Percentiles rank a stretch among this genome's conserved stretches.
phyloP scores from a whole-genome alignment of 2,888 invertebrate species.

The Endotricha flammealis region DNA sequence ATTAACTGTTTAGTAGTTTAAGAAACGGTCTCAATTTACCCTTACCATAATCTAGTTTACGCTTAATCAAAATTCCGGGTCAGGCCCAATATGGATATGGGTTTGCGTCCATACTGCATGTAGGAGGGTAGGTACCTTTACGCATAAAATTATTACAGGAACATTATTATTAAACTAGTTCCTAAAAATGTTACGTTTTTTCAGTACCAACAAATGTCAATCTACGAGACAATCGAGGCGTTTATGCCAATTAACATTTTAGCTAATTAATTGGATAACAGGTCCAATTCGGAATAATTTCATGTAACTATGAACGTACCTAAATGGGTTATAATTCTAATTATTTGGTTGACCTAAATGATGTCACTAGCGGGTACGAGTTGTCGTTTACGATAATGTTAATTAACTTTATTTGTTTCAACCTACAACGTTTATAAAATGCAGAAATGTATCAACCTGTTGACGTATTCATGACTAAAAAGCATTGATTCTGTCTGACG shows the following conservation, averaged over 20 bases:
- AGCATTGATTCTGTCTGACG: conserved; percentile 35
- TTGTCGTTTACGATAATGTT: neutral
- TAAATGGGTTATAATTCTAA: conserved; percentile 13
- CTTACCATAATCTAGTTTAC: conserved; percentile 63
- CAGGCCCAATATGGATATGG: conserved; percentile 51
- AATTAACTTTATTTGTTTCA: neutral
- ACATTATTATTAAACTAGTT: too few relatives aligned
- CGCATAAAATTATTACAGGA: conserved; percentile 36
- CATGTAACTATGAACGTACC: conserved; percentile 10
- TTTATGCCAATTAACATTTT: conserved; percentile 2
- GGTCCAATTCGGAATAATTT: conserved; percentile 9
- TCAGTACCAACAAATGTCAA: conserved; percentile 1
- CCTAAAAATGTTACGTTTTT: too few relatives aligned
- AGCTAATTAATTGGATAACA: conserved; percentile 11
- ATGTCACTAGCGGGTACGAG: conserved; percentile 6
- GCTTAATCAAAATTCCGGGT: conserved; percentile 71
- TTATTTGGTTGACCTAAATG: conserved; percentile 11
- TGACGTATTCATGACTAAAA: conserved; percentile 23
- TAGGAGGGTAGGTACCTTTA: conserved; percentile 30
- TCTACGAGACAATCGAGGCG: neutral
- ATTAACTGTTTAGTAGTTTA: conserved; percentile 69
- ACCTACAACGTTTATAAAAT: too few relatives aligned
- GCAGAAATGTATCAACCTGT: conserved; percentile 2
- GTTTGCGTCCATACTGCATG: conserved; percentile 36
- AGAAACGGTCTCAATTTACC: conserved; percentile 64